Evolutionary conservation across 2,888 invertebrate genomes (phyloP).

Genomic region (Acronicta psi): DNA sequence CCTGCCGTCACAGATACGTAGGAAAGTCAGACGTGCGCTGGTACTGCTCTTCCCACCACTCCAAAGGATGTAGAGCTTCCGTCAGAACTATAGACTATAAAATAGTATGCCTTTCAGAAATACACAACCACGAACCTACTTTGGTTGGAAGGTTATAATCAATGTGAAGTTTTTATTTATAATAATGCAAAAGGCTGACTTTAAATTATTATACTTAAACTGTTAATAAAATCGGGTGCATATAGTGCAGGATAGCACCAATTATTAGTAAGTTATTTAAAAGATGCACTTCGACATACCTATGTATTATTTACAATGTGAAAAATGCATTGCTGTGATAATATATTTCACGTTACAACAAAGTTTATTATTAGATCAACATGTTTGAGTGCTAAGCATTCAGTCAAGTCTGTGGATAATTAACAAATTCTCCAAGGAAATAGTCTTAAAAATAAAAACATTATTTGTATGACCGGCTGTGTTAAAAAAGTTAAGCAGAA

Average conservation of each 20-base stretch:
- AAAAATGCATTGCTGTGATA: too few species aligned
- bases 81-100: slow-evolving; percentile 57
- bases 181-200: too few species aligned
- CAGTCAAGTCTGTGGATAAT: not conserved
- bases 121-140: slow-evolving; percentile 50
- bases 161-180: not conserved
- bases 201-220: too few species aligned
- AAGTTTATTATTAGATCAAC: too few species aligned
- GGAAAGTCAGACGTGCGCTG: slow-evolving; percentile 54
- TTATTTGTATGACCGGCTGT: too few species aligned
- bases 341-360: too few species aligned
- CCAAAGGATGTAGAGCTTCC: slow-evolving; percentile 59
- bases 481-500: too few species aligned
- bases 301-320: too few species aligned
- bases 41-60: slow-evolving; percentile 65
- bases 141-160: slow-evolving; percentile 21
- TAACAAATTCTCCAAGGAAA: not conserved
- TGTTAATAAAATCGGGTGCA: not conserved
- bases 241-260: too few species aligned
- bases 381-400: not conserved
- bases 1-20: slow-evolving; percentile 37
- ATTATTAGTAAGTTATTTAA: too few species aligned
- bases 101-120: slow-evolving; percentile 43
- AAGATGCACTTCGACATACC: too few species aligned
- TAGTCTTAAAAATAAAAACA: not conserved